Percentiles rank a stretch among this genome's conserved stretches.
Evolutionary conservation across 2,888 invertebrate genomes (phyloP).

Genomic region (Fragum whitleyi): DNA sequence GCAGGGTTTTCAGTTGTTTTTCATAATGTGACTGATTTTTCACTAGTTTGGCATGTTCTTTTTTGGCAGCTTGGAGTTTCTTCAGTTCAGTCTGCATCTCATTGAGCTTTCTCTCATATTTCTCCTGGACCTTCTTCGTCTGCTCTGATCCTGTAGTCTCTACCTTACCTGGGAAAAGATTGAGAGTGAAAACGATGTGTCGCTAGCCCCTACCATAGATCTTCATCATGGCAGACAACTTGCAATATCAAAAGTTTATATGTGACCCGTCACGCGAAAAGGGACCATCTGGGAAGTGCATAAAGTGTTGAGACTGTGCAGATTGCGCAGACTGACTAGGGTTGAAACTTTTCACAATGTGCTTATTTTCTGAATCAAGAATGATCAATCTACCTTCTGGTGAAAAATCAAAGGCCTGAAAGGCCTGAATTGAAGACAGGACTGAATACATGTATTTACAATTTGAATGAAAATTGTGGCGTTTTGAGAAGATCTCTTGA

Average conservation of each 20-base stretch:
- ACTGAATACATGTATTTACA: no score
- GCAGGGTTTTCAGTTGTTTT: constrained; percentile 90
- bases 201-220: background rate
- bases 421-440: no score
- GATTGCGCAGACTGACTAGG: no score
- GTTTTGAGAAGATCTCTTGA: no score
- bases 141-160: constrained; percentile 74
- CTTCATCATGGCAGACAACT: background rate
- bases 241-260: background rate
- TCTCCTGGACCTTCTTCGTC: constrained; percentile 90
- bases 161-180: constrained; percentile 67
- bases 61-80: constrained; percentile 93
- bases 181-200: background rate
- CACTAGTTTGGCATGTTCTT: constrained; percentile 94
- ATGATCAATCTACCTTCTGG: no score
- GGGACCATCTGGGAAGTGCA: no score
- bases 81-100: constrained; percentile 94
- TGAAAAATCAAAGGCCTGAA: no score
- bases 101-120: constrained; percentile 94
- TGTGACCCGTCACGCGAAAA: no score
- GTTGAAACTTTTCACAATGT: no score
- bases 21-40: constrained; percentile 92
- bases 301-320: no score
- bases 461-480: no score
- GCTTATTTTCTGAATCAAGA: no score